Evolutionary conservation across 2,113 vertebrate species (phyloP).

Genomic region (Chiloscyllium plagiosum): DNA sequence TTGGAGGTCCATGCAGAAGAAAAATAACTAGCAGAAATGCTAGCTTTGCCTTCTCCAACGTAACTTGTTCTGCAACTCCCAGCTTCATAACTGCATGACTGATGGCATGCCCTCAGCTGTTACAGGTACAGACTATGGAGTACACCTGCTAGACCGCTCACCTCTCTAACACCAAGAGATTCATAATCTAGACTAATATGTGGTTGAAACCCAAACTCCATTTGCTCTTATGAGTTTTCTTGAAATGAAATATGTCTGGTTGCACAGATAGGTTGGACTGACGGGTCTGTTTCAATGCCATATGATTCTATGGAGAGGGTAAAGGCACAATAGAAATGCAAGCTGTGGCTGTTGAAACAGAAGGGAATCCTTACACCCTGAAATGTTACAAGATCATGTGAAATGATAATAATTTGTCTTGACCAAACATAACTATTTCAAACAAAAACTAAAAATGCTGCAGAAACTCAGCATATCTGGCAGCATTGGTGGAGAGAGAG

Average conservation of each 20-base stretch:
- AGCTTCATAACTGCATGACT: not conserved
- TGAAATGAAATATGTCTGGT: not conserved
- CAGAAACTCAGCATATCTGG: too few species aligned
- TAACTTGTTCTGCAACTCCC: not conserved
- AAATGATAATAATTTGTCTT: not conserved
- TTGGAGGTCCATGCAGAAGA: too few species aligned
- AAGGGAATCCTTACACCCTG: not conserved
- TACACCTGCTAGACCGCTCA: not conserved
- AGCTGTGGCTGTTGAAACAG: not conserved
- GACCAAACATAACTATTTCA: not conserved
- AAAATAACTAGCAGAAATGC: too few species aligned
- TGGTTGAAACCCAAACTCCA: not conserved
- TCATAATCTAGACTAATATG: not conserved
- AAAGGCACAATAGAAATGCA: not conserved
- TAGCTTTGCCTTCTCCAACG: not conserved
- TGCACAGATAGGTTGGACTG: too few species aligned
- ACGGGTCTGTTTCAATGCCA: too few species aligned
- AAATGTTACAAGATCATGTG: not conserved
- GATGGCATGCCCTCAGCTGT: not conserved
- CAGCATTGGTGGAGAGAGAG: too few species aligned
- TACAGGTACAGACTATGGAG: not conserved
- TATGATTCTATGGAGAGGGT: not conserved
- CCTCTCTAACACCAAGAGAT: not conserved
- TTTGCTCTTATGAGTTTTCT: not conserved
- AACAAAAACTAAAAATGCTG: too few species aligned